Evolutionary conservation across 2,797 vertebrate species (phyloP).

Genomic region (Rousettus madagascariensis): DNA sequence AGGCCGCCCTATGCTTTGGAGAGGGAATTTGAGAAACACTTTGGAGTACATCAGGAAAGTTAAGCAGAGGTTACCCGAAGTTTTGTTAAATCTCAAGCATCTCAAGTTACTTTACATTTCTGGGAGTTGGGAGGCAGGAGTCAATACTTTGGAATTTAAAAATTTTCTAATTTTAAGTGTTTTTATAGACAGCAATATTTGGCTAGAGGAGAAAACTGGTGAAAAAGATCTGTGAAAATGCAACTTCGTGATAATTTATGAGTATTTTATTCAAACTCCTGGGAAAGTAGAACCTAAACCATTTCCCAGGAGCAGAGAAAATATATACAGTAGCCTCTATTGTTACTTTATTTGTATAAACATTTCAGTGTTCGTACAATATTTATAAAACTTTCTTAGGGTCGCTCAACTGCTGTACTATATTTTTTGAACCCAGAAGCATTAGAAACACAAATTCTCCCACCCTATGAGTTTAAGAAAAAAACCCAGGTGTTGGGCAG

Average conservation of each 20-base stretch:
- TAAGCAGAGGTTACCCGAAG: neutral
- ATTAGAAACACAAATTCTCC: neutral
- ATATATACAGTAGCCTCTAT: neutral
- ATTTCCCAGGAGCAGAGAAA: neutral
- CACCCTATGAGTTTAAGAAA: neutral
- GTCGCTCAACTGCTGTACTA: neutral
- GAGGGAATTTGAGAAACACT: constrained; percentile 27
- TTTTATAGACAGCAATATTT: neutral
- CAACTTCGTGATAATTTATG: neutral
- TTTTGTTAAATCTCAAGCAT: constrained; percentile 25
- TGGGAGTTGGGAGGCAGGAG: neutral
- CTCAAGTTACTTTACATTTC: constrained; percentile 11
- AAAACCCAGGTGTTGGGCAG: neutral
- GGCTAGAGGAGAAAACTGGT: neutral
- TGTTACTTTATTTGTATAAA: neutral
- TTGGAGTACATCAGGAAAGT: neutral
- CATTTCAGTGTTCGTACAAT: neutral
- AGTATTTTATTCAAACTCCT: constrained; percentile 19
- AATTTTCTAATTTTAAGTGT: neutral
- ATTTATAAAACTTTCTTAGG: neutral
- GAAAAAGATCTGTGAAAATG: neutral
- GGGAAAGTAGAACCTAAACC: neutral
- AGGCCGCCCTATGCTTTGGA: neutral
- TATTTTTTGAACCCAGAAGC: neutral
- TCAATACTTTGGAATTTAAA: neutral